A percentile compares a stretch with the other conserved stretches of the same genome.
phyloP scores from a whole-genome alignment of 2,888 invertebrate genomes.

The Andrena praecox region DNA sequence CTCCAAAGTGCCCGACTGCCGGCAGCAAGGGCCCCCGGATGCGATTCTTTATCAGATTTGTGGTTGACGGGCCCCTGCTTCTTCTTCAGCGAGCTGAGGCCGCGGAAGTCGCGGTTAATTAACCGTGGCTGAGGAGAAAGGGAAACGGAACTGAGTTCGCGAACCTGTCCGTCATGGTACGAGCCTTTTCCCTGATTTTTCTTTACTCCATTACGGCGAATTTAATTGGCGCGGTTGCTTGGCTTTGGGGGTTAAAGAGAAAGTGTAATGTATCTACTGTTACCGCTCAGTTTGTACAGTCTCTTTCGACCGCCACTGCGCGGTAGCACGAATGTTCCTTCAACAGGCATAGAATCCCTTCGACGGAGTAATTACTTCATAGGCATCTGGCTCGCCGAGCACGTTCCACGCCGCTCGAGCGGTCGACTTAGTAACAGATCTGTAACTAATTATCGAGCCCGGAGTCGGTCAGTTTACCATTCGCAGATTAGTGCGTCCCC shows the following conservation, averaged over 20 bases:
- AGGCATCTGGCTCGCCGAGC: background rate
- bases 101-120: slow-evolving; percentile 60
- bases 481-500: slow-evolving; percentile 30
- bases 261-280: too few species aligned
- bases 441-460: slow-evolving; percentile 23
- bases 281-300: background rate
- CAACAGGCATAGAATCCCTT: background rate
- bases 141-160: slow-evolving; percentile 42
- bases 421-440: background rate
- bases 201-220: slow-evolving; percentile 3
- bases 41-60: slow-evolving; percentile 75
- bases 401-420: background rate
- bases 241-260: background rate
- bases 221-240: slow-evolving; percentile 33
- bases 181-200: background rate
- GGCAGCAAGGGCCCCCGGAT: slow-evolving; percentile 65
- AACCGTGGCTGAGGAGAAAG: slow-evolving; percentile 36
- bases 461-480: slow-evolving; percentile 11
- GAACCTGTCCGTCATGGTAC: slow-evolving; percentile 46
- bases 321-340: background rate
- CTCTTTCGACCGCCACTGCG: background rate
- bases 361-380: background rate
- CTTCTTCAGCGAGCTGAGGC: slow-evolving; percentile 11
- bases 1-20: slow-evolving; percentile 37
- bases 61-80: slow-evolving; percentile 66